phyloP scores from a whole-genome alignment of 2,797 vertebrate species.

The Danio aesculapii region DNA sequence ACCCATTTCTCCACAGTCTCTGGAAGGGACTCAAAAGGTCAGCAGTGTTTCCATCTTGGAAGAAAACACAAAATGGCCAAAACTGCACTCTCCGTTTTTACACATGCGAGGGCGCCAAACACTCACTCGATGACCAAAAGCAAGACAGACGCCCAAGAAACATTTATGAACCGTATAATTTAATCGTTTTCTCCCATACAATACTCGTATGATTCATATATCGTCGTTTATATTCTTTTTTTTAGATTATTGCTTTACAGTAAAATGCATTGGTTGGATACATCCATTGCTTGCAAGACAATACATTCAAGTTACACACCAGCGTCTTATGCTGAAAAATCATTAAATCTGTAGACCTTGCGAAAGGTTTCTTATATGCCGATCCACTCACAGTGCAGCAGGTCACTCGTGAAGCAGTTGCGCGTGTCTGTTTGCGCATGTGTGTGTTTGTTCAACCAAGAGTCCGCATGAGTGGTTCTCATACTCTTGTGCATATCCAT shows the following conservation, averaged over 20 bases:
- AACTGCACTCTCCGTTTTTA: not conserved
- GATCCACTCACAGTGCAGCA: slow-evolving; percentile 65
- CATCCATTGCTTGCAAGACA: slow-evolving; percentile 71
- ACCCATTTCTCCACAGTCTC: not conserved
- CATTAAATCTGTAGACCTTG: slow-evolving; percentile 34
- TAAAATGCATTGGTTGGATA: slow-evolving; percentile 71
- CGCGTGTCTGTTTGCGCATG: slow-evolving; percentile 44
- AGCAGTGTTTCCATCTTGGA: not conserved
- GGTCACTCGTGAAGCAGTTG: slow-evolving; percentile 56
- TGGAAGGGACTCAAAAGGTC: not conserved
- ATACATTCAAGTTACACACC: slow-evolving; percentile 72
- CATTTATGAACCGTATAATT: slow-evolving; percentile 58
- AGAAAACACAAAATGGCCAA: slow-evolving; percentile 13
- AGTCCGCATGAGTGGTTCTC: slow-evolving; percentile 32
- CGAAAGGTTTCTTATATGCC: slow-evolving; percentile 49
- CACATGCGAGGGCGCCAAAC: slow-evolving; percentile 14
- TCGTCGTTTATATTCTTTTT: slow-evolving; percentile 53
- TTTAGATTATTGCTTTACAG: slow-evolving; percentile 72
- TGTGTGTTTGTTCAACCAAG: slow-evolving; percentile 17
- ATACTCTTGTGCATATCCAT: slow-evolving; percentile 52
- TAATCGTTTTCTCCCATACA: slow-evolving; percentile 61
- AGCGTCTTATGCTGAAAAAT: slow-evolving; percentile 56
- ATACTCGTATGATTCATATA: slow-evolving; percentile 60
- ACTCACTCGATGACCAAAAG: not conserved
- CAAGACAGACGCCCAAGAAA: slow-evolving; percentile 36